phyloP scores from a whole-genome alignment of 2,113 vertebrate genomes.

The Pimephales promelas region DNA sequence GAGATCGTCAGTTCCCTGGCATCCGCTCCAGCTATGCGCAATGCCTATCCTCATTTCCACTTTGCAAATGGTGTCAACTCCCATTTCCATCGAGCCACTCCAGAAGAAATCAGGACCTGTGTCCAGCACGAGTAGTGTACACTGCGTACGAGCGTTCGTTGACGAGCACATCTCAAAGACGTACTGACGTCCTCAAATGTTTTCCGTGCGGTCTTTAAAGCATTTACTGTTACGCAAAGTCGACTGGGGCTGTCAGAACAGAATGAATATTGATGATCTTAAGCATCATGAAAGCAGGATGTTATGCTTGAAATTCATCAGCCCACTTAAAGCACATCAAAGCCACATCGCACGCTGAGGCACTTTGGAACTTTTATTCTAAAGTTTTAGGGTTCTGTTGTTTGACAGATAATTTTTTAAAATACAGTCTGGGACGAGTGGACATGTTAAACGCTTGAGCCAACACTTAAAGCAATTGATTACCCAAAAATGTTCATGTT shows the following conservation, averaged over 20 bases:
- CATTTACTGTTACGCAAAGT: slow-evolving; percentile 64
- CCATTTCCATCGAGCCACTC: slow-evolving; percentile 56
- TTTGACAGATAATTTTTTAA: slow-evolving; percentile 18
- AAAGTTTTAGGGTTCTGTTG: slow-evolving; percentile 14
- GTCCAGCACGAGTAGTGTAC: slow-evolving; percentile 35
- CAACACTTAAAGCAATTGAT: slow-evolving; percentile 4
- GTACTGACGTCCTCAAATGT: slow-evolving; percentile 61
- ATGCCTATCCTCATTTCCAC: slow-evolving; percentile 55
- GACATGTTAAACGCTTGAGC: slow-evolving; percentile 10
- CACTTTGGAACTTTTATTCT: slow-evolving; percentile 21
- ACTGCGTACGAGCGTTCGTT: slow-evolving; percentile 1
- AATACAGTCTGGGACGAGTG: slow-evolving; percentile 1
- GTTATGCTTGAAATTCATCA: slow-evolving; percentile 59
- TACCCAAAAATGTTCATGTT: not conserved
- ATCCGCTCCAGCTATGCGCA: slow-evolving; percentile 56
- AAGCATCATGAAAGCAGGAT: slow-evolving; percentile 58
- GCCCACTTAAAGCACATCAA: slow-evolving; percentile 53
- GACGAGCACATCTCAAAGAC: slow-evolving; percentile 62
- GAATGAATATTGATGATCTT: slow-evolving; percentile 72
- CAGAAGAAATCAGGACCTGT: slow-evolving; percentile 20
- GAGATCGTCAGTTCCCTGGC: slow-evolving; percentile 62
- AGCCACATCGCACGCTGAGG: not conserved
- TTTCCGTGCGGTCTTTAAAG: slow-evolving; percentile 61
- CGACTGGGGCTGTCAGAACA: slow-evolving; percentile 64
- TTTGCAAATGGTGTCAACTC: slow-evolving; percentile 59